Base-by-base conservation (phyloP, 2,797 vertebrate genomes). In the Cyprinodon diabolis region DNA sequence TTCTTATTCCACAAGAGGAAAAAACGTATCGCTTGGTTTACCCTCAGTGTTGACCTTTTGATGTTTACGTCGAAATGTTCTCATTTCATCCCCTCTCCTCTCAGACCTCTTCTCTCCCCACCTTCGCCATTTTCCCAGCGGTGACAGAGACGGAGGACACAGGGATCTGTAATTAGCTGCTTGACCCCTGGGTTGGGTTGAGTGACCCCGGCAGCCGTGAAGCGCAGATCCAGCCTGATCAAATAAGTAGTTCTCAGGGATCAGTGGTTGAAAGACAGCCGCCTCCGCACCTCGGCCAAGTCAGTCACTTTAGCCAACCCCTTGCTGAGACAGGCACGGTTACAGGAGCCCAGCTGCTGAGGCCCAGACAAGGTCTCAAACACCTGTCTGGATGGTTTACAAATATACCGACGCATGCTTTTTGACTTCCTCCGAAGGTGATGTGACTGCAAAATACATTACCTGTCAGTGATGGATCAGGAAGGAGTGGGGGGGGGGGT, bases 221-320 rank as follows among this genome's bases (percentile, higher is more conserved):
- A 91, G 95, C 94, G 93, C 93, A 87, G 92, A 91, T 90, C 87
- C 83, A 85, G 93, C 87, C 93, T 95, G 95, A 97, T 95, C 94
- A 91, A 95, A 95, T 95, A 95, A 95, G 95, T 95, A 94, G 93
- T 96, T 96, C 95, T 94, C 90, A 92, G 92, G 94, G 95, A 96
- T 95, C 95, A 93, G 93, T 92, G 91, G 94, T 91, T 96, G 96
- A 96, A 97, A 98, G 94, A 95, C 71, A 95, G 96, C 95, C 94
- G 93, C 87, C 84, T 75, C 87, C 68, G 78, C 80, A 86, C 79
- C 89, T 79, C 83, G 74, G 91, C 90, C 89, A 91, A 87, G 60
- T 75, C 77, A 75, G 89, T 88, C 87, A 87, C 82, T 82, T 81
- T 84, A 91, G 88, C 80, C 88, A 87, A 74, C 10, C 56, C 45